Base-by-base conservation (phyloP, 2,888 invertebrate species). In the Tillus elongatus region DNA sequence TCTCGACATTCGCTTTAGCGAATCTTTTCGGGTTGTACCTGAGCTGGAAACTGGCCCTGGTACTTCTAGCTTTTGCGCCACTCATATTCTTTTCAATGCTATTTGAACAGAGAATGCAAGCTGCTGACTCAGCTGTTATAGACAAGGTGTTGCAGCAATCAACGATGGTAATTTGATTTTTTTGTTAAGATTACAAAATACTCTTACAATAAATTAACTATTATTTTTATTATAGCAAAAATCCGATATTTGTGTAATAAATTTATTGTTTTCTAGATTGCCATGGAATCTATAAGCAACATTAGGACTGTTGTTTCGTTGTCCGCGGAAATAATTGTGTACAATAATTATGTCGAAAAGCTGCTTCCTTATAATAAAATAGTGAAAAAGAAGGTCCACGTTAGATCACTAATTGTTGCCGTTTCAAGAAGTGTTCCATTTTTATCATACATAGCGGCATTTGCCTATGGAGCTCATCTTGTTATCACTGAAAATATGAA, bases 281-380 rank as follows among this genome's bases (percentile, higher is more conserved):
- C 82, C 2, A 77, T 81, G 13, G 82, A 82, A 56, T 79, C 79
- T 2, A 79, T 82, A 3, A 71, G 77, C 3, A 81, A 79, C 47
- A 77, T 82, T 3, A 71, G 81, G 10, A 84, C 83, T 2, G 80
- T 82, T 1, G 77, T 74, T 0, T 76, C 79, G 0, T 58, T 82
- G 9, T 78, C 80, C 2, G 67, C 76, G 10, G 82, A 83, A 57
- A 66, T 71, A 13, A 69, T 70, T 26, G 80, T 83, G 61, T 67
- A 74, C 12, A 46, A 60, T 0, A 71, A 73, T 41, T 84, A 81
- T 53, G 69, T 71, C 2, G 60, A 57, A 1, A 68, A 72, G 35
- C 60, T 83, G 3, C 46, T 56, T 27, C 75, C 76, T 0, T 74
- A 79, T 0, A 66, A 80, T 31, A 45, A 54, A 60, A 60, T 69